Base-by-base conservation (phyloP, 1,140 invertebrate species). In the Ctenoplectra terminalis region DNA sequence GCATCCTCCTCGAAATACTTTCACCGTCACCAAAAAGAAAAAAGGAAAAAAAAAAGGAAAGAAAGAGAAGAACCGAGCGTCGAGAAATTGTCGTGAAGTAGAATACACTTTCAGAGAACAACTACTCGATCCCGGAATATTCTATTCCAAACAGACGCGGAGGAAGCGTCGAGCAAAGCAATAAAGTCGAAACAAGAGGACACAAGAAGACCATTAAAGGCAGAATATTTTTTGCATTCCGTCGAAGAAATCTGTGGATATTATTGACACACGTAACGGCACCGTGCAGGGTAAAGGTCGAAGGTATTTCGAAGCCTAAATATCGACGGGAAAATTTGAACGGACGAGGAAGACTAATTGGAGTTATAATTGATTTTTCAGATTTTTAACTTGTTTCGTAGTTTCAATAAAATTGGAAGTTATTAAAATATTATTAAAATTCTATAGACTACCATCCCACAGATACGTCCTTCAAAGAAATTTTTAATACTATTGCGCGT, bases 161-260 rank as follows among this genome's bases (percentile, higher is more conserved):
- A 40, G 15, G 67, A 29, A 26, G 34, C 50, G 54, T 31, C 54
- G 2, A 13, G 54, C 56, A 20, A 73, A 54, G 77, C 69, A 73
- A 73, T 73, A 63, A 80, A 80, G n/a, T 63, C 46, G 77, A 80
- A 73, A 80, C 58, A 64, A 34, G 26, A 40, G 70, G 70, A 80
- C 77, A 80, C 56, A 80, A 52, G 77, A 80, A 80, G 48, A 80
- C 77, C 77, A 80, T 80, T 80, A 80, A 80, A 80, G 77, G 15
- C 58, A 7, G 46, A 20, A 29, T 26, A 63, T 50, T 73, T 80
- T 73, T 63, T 9, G 77, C 69, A 73, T 80, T 31, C 64, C 15
- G 8, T 0, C 2, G 58, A 73, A 37, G 77, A 73, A 80, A 80
- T 37, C 23, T 34, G 9, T 0, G 26, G 37, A 52, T 60, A 34